Evolutionary conservation across 2,797 vertebrate species (phyloP).

Genomic region (Crocodylus rhombifer): DNA sequence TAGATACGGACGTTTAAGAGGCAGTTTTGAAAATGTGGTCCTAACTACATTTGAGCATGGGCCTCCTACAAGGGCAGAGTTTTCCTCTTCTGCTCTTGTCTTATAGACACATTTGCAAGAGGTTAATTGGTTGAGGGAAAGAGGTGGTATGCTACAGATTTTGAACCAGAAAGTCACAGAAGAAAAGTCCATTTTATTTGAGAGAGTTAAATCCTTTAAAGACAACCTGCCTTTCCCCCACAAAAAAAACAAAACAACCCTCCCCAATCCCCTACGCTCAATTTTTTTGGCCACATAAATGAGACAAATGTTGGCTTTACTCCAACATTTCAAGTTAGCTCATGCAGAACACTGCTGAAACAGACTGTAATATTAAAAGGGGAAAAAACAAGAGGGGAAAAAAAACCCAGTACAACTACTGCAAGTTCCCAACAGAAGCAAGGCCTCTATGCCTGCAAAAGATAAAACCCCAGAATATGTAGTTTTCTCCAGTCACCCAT

Average conservation of each 20-base stretch:
- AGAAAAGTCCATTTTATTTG: not conserved
- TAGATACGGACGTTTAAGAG: not conserved
- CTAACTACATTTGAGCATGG: not conserved
- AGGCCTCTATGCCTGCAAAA: slow-evolving; percentile 38
- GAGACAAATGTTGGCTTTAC: slow-evolving; percentile 24
- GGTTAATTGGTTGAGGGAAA: not conserved
- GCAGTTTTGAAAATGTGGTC: not conserved
- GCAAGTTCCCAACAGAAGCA: slow-evolving; percentile 23
- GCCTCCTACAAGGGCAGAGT: not conserved
- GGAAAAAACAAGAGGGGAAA: not conserved
- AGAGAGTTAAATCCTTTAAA: not conserved
- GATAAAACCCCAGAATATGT: slow-evolving; percentile 38
- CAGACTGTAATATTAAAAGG: slow-evolving; percentile 6
- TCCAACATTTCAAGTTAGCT: slow-evolving; percentile 18
- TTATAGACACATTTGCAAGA: not conserved
- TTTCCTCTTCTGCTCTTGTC: not conserved
- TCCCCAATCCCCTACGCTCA: too few relatives aligned
- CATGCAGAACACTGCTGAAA: slow-evolving; percentile 33
- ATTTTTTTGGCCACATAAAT: not conserved
- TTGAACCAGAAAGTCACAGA: not conserved
- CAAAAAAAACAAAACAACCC: too few relatives aligned
- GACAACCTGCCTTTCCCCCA: too few relatives aligned
- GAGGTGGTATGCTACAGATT: not conserved
- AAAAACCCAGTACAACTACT: slow-evolving; percentile 27
- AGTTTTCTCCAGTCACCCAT: slow-evolving; percentile 42